Base-by-base conservation (phyloP, 2,888 invertebrate species). In the Drosophila acutilabella region DNA sequence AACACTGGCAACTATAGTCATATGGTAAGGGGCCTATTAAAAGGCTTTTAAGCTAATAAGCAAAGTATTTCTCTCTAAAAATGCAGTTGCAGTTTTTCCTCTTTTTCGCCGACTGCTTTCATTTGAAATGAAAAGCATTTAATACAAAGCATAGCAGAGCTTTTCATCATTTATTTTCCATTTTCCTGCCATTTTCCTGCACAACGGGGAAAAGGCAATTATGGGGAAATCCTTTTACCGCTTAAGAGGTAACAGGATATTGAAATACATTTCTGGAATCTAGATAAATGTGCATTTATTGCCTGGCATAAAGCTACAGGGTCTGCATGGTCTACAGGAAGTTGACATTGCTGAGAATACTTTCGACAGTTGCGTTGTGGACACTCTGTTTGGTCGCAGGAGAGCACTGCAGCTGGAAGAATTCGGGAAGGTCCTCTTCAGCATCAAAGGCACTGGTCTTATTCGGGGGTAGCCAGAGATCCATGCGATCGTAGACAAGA, bases 401-500 rank as follows among this genome's bases (percentile, higher is more conserved):
- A 8, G 61, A 11, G 50, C 92, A 92, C 64, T 92, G 91, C 26
- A 87, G 67, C 7, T 89, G 80, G 52, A 92, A 91, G 78, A 89
- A 90, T 5, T 74, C 88, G 8, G 89, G 88, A 64, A 91, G 72
- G 52, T 92, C 90, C 1, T 70, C 26, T 10, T 90, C 90, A 8
- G 66, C 33, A 0, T 70, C 81, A n/a, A 91, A 90, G 36, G 61
- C 83, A 50, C 74, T 89, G 0, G 67, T 77, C 56, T 82, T 83
- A 18, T 88, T 84, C 1, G 82, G 53, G 0, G 88, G 81, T 64
- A 91, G 66, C 85, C 86, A 89, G 20, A 91, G 73, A 70, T 97
- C 96, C 74, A 97, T 95, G 91, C 98, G 97, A 92, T 99, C 99
- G 91, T 98, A 99, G 89, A 99, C 98, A 53, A 99, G 96, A 30